Evolutionary conservation across 2,113 vertebrate genomes (phyloP).

Genomic region (Crotalus horridus): DNA sequence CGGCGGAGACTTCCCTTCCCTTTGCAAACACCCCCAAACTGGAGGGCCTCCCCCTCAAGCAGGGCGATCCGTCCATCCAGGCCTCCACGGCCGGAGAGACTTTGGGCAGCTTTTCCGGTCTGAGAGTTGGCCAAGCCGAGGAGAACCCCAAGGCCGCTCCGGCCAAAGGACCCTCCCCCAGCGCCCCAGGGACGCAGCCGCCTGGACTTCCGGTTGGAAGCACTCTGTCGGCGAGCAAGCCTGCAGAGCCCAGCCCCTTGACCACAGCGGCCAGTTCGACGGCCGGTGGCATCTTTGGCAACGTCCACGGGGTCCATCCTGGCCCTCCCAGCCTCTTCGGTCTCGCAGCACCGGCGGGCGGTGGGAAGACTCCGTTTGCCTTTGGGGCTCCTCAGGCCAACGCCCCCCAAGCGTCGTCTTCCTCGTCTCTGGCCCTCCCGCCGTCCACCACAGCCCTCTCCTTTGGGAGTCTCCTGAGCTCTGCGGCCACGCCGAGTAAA

Average conservation of each 20-base stretch:
- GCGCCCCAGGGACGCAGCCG: constrained; percentile 27
- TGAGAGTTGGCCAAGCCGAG: constrained; percentile 85
- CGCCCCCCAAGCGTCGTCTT: constrained; percentile 3
- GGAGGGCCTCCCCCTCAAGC: constrained; percentile 68
- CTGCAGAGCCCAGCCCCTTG: constrained; percentile 50
- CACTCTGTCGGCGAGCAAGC: constrained; percentile 58
- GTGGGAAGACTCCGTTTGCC: constrained; percentile 67
- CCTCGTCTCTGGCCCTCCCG: constrained; percentile 51
- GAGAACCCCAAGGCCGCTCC: constrained; percentile 69
- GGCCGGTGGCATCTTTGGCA: constrained; percentile 48
- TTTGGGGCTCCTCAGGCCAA: constrained; percentile 58
- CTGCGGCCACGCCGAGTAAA: constrained; percentile 34
- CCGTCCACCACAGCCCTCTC: constrained; percentile 53
- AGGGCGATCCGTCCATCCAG: constrained; percentile 64
- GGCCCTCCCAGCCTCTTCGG: constrained; percentile 63
- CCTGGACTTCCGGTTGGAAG: constrained; percentile 67
- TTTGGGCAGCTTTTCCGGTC: constrained; percentile 86
- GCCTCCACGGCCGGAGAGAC: constrained; percentile 79
- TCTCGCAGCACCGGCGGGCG: constrained; percentile 55
- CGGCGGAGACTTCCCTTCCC: constrained; percentile 39
- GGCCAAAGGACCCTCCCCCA: constrained; percentile 47
- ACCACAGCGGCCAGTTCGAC: fast-evolving
- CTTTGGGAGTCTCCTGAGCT: constrained; percentile 56
- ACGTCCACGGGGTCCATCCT: constrained; percentile 10
- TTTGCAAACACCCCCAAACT: constrained; percentile 55